phyloP scores from a whole-genome alignment of 2,797 vertebrate genomes.

The Chanos chanos region DNA sequence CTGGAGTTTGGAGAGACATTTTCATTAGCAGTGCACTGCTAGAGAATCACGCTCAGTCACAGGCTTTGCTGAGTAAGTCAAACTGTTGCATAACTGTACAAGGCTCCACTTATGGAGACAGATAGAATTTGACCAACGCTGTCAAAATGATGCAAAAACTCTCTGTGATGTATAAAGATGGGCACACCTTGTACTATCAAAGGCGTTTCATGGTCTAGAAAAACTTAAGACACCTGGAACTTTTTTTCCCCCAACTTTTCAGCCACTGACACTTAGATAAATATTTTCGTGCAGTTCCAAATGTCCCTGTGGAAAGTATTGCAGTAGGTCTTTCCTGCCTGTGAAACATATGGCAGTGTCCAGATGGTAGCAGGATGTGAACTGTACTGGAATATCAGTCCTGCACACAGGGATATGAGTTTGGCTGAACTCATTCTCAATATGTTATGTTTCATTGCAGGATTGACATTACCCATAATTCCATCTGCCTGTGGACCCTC shows the following conservation, averaged over 20 bases:
- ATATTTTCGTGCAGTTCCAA: not conserved
- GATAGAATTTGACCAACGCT: no score
- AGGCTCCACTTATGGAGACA: no score
- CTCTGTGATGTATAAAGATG: no score
- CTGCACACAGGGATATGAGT: not conserved
- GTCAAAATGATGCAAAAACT: no score
- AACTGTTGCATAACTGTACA: no score
- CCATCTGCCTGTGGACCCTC: conserved; percentile 60
- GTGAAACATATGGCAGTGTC: not conserved
- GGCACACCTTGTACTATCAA: no score
- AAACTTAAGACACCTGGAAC: no score
- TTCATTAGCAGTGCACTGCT: conserved; percentile 1
- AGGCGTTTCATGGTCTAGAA: no score
- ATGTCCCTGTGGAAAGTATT: not conserved
- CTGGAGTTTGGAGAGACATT: not conserved
- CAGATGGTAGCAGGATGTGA: not conserved
- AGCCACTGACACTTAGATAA: not conserved
- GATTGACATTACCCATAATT: conserved; percentile 57
- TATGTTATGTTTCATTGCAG: conserved; percentile 52
- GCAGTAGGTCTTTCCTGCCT: not conserved
- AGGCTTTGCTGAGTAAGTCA: not conserved
- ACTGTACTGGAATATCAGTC: no score
- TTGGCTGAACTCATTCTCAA: not conserved
- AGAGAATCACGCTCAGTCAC: not conserved
- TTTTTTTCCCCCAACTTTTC: not conserved